These are phyloP conservation scores for Noctuana brunneofusca DNA, from an alignment of 2,888 invertebrate species.

Conservation along the genomic window DNA sequence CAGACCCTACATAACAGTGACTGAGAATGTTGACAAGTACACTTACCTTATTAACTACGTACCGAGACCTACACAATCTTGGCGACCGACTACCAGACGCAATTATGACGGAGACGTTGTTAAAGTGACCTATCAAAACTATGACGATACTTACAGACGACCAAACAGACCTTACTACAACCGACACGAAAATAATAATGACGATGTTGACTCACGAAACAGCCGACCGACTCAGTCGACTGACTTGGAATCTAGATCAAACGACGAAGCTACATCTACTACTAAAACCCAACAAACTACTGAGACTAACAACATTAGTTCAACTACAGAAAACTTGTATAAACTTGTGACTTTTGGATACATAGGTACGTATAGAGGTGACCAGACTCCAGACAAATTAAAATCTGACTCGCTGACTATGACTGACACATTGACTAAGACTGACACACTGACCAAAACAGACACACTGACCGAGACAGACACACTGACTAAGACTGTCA, in stretches of 20 bases:
- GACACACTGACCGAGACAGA: slow-evolving; percentile 38
- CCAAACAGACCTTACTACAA: slow-evolving; percentile 69
- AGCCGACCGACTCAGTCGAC: slow-evolving; percentile 56
- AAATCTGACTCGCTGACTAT: slow-evolving; percentile 38
- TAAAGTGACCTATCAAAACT: slow-evolving; percentile 76
- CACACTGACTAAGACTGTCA: slow-evolving; percentile 27
- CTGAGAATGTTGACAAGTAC: slow-evolving; percentile 76
- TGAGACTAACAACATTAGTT: slow-evolving; percentile 30
- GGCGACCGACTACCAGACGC: slow-evolving; percentile 68
- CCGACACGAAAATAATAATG: slow-evolving; percentile 51
- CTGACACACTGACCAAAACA: slow-evolving; percentile 31
- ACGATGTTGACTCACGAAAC: slow-evolving; percentile 53
- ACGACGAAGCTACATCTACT: slow-evolving; percentile 50
- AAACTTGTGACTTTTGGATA: slow-evolving; percentile 79
- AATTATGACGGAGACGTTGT: slow-evolving; percentile 68
- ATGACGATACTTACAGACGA: slow-evolving; percentile 73
- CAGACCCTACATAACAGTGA: slow-evolving; percentile 73
- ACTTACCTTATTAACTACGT: slow-evolving; percentile 80
- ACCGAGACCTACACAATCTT: slow-evolving; percentile 76
- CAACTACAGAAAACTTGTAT: slow-evolving; percentile 68
- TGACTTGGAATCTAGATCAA: slow-evolving; percentile 70
- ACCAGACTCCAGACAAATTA: slow-evolving; percentile 40
- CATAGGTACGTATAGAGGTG: slow-evolving; percentile 73
- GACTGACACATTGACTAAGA: slow-evolving; percentile 31
- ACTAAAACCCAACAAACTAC: slow-evolving; percentile 30